Evolutionary conservation across 2,888 invertebrate species (phyloP).

Genomic region (Coenonympha glycerion): DNA sequence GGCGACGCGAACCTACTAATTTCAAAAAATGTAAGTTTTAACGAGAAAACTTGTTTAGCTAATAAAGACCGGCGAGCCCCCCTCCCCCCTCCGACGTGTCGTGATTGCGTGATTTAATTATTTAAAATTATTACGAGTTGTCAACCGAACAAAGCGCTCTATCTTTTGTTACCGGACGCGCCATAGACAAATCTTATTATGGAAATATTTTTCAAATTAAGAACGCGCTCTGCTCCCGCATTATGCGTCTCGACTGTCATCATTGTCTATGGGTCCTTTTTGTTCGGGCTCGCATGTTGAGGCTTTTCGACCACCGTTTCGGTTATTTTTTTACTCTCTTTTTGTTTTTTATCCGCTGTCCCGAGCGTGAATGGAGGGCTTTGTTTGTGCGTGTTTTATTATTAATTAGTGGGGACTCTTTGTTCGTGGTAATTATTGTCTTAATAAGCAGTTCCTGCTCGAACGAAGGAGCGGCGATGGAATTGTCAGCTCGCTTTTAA

Average conservation of each 20-base stretch:
- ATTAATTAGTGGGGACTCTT: constrained; percentile 74
- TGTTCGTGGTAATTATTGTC: constrained; percentile 76
- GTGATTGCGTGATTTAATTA: constrained; percentile 58
- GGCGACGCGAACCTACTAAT: constrained; percentile 55
- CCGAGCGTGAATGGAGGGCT: constrained; percentile 70
- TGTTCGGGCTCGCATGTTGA: constrained; percentile 73
- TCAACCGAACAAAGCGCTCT: constrained; percentile 60
- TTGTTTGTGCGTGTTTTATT: constrained; percentile 76
- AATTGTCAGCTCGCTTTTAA: constrained; percentile 60
- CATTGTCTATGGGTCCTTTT: constrained; percentile 73
- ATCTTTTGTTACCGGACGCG: constrained; percentile 67
- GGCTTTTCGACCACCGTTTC: constrained; percentile 75
- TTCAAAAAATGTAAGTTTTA: constrained; percentile 61
- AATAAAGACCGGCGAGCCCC: constrained; percentile 45
- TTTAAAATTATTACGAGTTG: constrained; percentile 65
- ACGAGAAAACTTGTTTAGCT: constrained; percentile 66
- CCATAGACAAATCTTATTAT: constrained; percentile 76
- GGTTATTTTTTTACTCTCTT: constrained; percentile 60
- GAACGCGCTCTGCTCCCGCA: constrained; percentile 71
- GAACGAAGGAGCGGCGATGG: constrained; percentile 58
- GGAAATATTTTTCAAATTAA: constrained; percentile 76
- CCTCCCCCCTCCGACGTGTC: constrained; percentile 24
- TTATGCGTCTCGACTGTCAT: constrained; percentile 74
- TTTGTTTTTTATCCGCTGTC: constrained; percentile 58
- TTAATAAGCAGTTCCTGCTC: constrained; percentile 75